Base-by-base conservation (phyloP, 2,797 vertebrate species). In the Stomatorhinus walkeri region DNA sequence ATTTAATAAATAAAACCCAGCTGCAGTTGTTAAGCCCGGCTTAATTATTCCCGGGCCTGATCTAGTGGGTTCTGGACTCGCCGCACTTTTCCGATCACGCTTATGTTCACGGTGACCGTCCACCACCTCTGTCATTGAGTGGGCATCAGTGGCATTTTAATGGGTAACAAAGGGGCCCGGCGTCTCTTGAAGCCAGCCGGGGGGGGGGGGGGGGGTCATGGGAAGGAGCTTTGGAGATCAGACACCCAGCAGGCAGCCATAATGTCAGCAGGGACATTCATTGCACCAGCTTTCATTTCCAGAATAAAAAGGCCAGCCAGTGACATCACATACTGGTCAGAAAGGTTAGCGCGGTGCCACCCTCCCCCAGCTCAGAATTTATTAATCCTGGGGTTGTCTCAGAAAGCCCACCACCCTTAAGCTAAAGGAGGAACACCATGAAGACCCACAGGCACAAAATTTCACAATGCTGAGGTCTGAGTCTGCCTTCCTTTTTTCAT, bases 1-100 rank as follows among this genome's bases (percentile, higher is more conserved):
- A 19, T 43, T 68, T 14, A 88, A 32, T 72, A 72, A 87, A 49
- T 9, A n/a, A 36, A 79, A 52, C 48, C 64, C 16, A 79, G 90
- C 91, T 91, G 91, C 92, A 92, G 92, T 89, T 90, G 90, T 87
- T 91, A 91, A 94, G 91, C 93, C 91, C 85, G 1, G 84, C 91
- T 91, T 93, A 93, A 94, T 92, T 93, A 91, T 89, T 92, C 89
- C 91, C 89, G 83, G 89, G 90, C 83, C 72, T 89, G 49, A 88
- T 90, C 86, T 84, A 90, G 88, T 91, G 92, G 93, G n/a, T 85
- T 85, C n/a, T n/a, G 7, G 36, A 10, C 16, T 93, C 92, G 91
- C 91, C 64, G 85, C 76, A 89, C 89, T 92, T 89, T 88, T 89
- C 85, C 24, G 91, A 84, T 85, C 72, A 79, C 56, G 24, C 91